Evolutionary conservation across 2,113 vertebrate species (phyloP).

Genomic region (chimpanzee (Pan troglodytes)): NHGRI_mPanTro3-v2.1_pri NC_072411.2:106211501-106212000

Average conservation of each 20-base stretch:
- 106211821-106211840: no score
- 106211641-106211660: not conserved
- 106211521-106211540: not conserved
- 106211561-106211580: not conserved
- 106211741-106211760: not conserved
- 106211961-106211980: no score
- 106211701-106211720: not conserved
- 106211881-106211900: no score
- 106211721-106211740: not conserved
- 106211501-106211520: not conserved
- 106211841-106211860: no score
- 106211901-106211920: no score
- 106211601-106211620: not conserved
- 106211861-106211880: no score
- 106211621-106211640: conserved; percentile 36
- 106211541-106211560: not conserved
- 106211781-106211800: no score
- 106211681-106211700: not conserved
- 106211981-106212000: no score
- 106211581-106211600: conserved; percentile 6
- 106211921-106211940: no score
- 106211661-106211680: not conserved
- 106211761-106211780: no score
- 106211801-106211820: no score
- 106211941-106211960: no score